A percentile compares a stretch with the other conserved stretches of the same genome.
phyloP scores from a whole-genome alignment of 2,888 invertebrate genomes.

The Pelosia muscerda region DNA sequence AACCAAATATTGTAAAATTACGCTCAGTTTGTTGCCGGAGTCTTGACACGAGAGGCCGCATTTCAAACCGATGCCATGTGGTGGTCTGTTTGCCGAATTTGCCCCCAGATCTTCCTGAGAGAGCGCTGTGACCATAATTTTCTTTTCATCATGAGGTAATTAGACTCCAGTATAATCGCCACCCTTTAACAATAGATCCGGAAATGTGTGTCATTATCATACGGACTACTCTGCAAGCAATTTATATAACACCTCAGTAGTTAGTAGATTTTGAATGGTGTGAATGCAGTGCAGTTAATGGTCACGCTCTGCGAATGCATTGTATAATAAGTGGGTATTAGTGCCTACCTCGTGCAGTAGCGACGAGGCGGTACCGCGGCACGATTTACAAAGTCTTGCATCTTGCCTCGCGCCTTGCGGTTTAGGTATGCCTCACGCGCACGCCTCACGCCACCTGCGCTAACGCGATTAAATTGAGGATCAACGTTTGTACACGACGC shows the following conservation, averaged over 20 bases:
- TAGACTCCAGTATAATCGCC: too few species aligned
- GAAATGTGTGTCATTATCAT: too few species aligned
- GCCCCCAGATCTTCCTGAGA: background rate
- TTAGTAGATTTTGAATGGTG: background rate
- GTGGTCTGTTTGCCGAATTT: too few species aligned
- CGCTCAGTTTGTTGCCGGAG: too few species aligned
- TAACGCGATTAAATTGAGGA: conserved; percentile 42
- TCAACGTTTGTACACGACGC: conserved; percentile 25
- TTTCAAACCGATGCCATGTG: too few species aligned
- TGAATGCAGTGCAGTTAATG: conserved; percentile 6
- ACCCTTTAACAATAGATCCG: too few species aligned
- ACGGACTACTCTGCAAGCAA: background rate
- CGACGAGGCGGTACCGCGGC: conserved; percentile 7
- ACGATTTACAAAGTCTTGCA: conserved; percentile 38
- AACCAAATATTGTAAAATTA: too few species aligned
- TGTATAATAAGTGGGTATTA: conserved; percentile 35
- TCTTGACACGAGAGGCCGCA: too few species aligned
- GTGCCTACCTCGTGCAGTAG: conserved; percentile 5
- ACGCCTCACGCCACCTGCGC: conserved; percentile 19
- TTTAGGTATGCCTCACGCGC: too few species aligned
- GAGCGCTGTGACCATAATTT: too few species aligned
- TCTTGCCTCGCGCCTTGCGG: conserved; percentile 29
- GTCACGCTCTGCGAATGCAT: conserved; percentile 32
- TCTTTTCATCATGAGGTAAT: too few species aligned
- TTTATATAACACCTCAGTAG: background rate